These are phyloP conservation scores for Nyctalus aviator DNA, from an alignment of 2,797 vertebrate species.

Conservation along the genomic window DNA sequence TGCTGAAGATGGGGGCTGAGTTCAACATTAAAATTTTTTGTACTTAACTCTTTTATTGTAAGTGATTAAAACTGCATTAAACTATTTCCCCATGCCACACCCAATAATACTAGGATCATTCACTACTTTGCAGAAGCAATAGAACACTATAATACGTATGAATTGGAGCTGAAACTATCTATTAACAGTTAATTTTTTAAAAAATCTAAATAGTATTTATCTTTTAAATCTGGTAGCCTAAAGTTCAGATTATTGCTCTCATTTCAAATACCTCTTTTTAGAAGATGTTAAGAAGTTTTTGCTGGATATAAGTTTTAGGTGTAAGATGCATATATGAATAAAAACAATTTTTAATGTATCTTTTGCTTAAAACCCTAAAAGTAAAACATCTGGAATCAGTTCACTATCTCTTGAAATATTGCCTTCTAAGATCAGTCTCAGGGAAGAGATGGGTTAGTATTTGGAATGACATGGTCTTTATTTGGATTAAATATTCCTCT, in stretches of 20 bases:
- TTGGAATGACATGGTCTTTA: neutral
- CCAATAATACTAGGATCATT: neutral
- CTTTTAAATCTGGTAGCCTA: neutral
- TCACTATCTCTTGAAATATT: neutral
- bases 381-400: constrained; percentile 1
- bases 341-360: constrained; percentile 37
- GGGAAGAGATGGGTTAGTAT: neutral
- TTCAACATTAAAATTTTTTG: neutral
- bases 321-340: neutral
- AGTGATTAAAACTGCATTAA: constrained; percentile 7
- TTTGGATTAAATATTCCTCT: neutral
- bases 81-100: neutral
- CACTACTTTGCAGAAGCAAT: neutral
- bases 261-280: constrained; percentile 13
- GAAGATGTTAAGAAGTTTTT: neutral
- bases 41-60: neutral
- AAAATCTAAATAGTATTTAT: neutral
- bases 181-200: neutral
- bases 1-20: neutral
- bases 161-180: neutral
- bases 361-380: constrained; percentile 48
- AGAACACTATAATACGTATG: neutral
- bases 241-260: constrained; percentile 12
- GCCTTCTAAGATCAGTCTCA: neutral
- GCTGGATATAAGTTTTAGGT: neutral